These are phyloP conservation scores for Trichechus manatus DNA, from an alignment of 2,113 vertebrate species.

Conservation along the genomic window DNA sequence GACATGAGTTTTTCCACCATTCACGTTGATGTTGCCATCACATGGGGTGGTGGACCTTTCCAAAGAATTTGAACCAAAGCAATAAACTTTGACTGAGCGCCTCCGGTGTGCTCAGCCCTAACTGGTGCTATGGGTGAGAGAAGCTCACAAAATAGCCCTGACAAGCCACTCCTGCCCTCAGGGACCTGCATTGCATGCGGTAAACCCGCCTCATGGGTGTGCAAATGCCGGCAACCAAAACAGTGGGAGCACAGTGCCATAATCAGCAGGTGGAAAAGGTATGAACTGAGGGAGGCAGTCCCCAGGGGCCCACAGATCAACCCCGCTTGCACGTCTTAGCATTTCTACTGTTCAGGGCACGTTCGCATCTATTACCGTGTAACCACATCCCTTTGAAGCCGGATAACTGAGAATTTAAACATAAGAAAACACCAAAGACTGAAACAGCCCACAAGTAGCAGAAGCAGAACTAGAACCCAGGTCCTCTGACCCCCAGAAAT, in stretches of 20 bases:
- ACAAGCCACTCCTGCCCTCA: constrained; percentile 10
- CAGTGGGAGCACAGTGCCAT: not conserved
- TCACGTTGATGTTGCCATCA: not conserved
- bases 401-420: not conserved
- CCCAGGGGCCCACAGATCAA: not conserved
- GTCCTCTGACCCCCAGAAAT: not conserved
- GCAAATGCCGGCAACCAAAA: not conserved
- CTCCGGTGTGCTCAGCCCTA: not conserved
- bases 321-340: not conserved
- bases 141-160: constrained; percentile 43
- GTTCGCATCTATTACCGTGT: not conserved
- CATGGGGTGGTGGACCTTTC: not conserved
- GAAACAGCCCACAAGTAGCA: not conserved
- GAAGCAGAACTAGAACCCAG: not conserved
- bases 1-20: constrained; percentile 24
- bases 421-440: constrained; percentile 8
- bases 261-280: not conserved
- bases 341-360: constrained; percentile 36
- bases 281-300: not conserved
- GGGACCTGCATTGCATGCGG: not conserved
- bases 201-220: not conserved
- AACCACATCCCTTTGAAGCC: not conserved
- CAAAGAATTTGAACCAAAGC: constrained; percentile 27
- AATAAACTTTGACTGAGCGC: constrained; percentile 37
- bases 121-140: constrained; percentile 61